Evolutionary conservation across 2,888 invertebrate species (phyloP).

Genomic region (Ormyrus nitidulus): DNA sequence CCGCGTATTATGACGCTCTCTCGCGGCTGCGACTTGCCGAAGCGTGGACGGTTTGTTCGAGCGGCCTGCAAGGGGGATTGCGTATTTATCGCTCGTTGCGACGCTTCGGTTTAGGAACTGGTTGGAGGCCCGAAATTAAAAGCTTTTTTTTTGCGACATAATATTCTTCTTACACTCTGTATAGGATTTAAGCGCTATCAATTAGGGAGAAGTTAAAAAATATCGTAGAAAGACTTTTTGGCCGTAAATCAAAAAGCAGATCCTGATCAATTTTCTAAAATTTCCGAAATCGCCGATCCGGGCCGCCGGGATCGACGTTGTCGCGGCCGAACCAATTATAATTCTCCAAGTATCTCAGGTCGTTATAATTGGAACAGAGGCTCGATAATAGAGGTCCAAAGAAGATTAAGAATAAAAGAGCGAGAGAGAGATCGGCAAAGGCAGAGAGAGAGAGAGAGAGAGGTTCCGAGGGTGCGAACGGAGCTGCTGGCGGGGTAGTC

Average conservation of each 20-base stretch:
- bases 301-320: not conserved
- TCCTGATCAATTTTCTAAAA: not conserved
- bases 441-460: slow-evolving; percentile 1
- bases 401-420: slow-evolving; percentile 72
- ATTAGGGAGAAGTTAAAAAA: no score
- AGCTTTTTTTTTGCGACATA: no score
- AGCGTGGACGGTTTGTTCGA: not conserved
- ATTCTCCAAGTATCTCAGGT: slow-evolving; percentile 67
- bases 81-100: not conserved
- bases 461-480: slow-evolving; percentile 30
- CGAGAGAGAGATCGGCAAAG: not conserved
- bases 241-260: not conserved
- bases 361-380: slow-evolving; percentile 72
- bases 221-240: no score
- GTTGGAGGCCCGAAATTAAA: no score
- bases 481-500: slow-evolving; percentile 39
- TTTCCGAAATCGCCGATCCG: slow-evolving; percentile 10
- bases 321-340: slow-evolving; percentile 69
- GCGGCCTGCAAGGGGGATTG: slow-evolving; percentile 5
- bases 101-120: no score
- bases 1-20: no score
- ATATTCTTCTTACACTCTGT: no score
- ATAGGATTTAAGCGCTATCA: no score
- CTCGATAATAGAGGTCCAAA: slow-evolving; percentile 71
- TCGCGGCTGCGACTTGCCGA: not conserved